Evolutionary conservation across 1,140 invertebrate species (phyloP).

Genomic region (Leucophenga varia): DNA sequence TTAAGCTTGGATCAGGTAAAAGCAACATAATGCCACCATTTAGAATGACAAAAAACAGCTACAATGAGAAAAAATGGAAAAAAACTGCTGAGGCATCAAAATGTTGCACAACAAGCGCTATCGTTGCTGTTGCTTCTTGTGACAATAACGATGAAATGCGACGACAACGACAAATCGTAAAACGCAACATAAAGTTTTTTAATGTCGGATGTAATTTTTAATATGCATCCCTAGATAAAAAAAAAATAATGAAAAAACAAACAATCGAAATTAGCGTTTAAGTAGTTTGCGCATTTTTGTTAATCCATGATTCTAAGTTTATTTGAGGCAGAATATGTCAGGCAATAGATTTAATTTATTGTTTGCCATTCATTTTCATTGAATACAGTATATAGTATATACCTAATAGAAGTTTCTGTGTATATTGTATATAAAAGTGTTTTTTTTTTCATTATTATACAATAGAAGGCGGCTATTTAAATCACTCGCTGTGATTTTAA

Average conservation of each 20-base stretch:
- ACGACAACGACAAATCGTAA: constrained; percentile 49
- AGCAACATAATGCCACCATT: constrained; percentile 26
- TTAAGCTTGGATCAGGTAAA: constrained; percentile 14
- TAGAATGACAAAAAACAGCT: not conserved
- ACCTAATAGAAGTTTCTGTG: too few relatives aligned
- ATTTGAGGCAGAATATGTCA: not conserved
- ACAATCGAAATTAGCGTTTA: not conserved
- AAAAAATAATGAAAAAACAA: constrained; percentile 1
- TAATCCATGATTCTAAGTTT: not conserved
- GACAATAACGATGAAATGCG: not conserved
- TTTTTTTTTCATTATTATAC: too few relatives aligned
- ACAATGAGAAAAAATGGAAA: constrained; percentile 38
- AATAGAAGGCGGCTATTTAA: constrained; percentile 42
- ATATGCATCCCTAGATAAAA: constrained; percentile 27
- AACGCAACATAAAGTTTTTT: constrained; percentile 54
- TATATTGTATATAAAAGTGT: too few relatives aligned
- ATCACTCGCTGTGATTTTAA: constrained; percentile 51
- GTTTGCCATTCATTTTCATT: constrained; percentile 40
- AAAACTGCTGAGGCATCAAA: constrained; percentile 50
- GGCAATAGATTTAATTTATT: constrained; percentile 44
- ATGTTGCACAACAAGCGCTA: too few relatives aligned
- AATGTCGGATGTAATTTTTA: constrained; percentile 50
- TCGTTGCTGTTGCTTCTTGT: constrained; percentile 10
- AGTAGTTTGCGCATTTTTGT: constrained; percentile 1
- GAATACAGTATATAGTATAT: too few relatives aligned